Base-by-base conservation (phyloP, 2,797 vertebrate genomes). In the Garrulus glandarius region DNA sequence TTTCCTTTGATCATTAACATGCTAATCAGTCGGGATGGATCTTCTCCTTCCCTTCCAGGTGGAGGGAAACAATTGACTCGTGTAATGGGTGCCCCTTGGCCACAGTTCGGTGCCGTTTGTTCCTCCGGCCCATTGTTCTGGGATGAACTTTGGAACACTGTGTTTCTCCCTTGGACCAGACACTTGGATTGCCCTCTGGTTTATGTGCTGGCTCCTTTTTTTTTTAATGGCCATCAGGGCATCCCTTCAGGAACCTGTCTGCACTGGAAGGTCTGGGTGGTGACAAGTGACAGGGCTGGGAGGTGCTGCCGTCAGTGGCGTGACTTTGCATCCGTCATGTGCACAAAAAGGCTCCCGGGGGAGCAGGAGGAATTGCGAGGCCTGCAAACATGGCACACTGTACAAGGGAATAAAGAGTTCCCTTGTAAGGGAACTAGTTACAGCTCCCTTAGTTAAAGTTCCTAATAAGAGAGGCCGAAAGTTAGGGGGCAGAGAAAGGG, bases 1-100 rank as follows among this genome's bases (percentile, higher is more conserved):
- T 88, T 95, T 91, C 89, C 83, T 95, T 95, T 96, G 87, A 92
- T 96, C 87, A 6, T 88, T 67, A 90, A 34, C 34, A 43, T 80
- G 29, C 49, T 94, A 96, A 96, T 95, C 80, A 92, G 85, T 41
- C 77, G 84, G 94, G 85, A 95, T 96, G 90, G 74, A 90, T 95
- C 94, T 90, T 95, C 89, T 94, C 82, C 63, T 96, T 97, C 93
- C 92, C 93, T 93, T 96, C 87, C 93, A 92, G 93, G 95, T 94
- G 94, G 90, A 90, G 95, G 85, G 77, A 90, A 96, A 97, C 95
- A 94, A 95, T 94, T 92, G 93, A 81, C 83, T 95, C 1, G 6
- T 88, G 76, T 94, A 71, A 92, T 49, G 69, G 92, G 84, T 92
- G 79, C 94, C 92, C 93, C 83, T 91, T 92, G 94, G 85, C 85